Conservation (phyloP, 1,140 invertebrate species). For the Aphelinus certus region DNA sequence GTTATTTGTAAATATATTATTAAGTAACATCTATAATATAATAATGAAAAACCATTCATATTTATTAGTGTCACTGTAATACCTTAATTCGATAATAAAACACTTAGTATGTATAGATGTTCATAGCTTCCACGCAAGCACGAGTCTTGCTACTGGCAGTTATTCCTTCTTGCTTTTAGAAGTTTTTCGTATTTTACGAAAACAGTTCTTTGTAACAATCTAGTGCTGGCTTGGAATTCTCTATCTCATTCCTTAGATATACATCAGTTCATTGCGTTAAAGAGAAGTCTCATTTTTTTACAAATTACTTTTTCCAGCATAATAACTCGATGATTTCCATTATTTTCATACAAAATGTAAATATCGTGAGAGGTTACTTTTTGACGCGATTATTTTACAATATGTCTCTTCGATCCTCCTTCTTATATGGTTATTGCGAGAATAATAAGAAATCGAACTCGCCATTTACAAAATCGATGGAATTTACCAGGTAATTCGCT, state of each 20-base stretch:
- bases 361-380: slow-evolving; percentile 22
- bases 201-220: not conserved
- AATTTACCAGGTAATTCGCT: slow-evolving; percentile 45
- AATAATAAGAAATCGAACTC: slow-evolving; percentile 37
- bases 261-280: slow-evolving; percentile 28
- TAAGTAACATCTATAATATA: slow-evolving; percentile 61
- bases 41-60: slow-evolving; percentile 61
- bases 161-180: slow-evolving; percentile 35
- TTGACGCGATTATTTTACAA: slow-evolving; percentile 43
- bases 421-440: slow-evolving; percentile 40
- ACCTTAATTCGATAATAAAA: slow-evolving; percentile 57
- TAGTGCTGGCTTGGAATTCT: slow-evolving; percentile 11
- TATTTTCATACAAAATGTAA: slow-evolving; percentile 44
- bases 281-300: slow-evolving; percentile 6
- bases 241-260: slow-evolving; percentile 14
- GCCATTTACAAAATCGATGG: slow-evolving; percentile 44
- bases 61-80: slow-evolving; percentile 57
- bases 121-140: slow-evolving; percentile 44
- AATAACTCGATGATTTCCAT: slow-evolving; percentile 37
- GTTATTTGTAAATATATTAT: slow-evolving; percentile 63
- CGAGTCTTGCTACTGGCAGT: slow-evolving; percentile 18
- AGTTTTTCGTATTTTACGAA: not conserved
- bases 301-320: slow-evolving; percentile 15
- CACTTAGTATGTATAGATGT: slow-evolving; percentile 55
- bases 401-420: slow-evolving; percentile 27